Conservation (phyloP, 2,113 vertebrate genomes). For the Elachura formosa region DNA sequence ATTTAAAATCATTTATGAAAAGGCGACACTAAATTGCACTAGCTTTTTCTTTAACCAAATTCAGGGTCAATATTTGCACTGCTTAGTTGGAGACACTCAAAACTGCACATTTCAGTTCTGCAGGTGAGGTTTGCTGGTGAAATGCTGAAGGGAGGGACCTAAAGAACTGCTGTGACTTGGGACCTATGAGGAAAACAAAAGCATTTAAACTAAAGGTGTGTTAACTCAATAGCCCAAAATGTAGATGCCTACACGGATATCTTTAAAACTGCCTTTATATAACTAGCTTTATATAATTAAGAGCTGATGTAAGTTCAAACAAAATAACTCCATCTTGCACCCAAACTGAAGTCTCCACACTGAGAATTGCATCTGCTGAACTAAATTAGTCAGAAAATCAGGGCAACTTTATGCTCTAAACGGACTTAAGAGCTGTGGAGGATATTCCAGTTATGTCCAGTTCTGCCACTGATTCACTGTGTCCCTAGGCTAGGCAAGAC, state of each 20-base stretch:
- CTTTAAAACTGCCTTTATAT: slow-evolving; percentile 42
- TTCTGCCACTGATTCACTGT: slow-evolving; percentile 55
- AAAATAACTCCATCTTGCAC: slow-evolving; percentile 46
- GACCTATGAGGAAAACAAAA: neutral
- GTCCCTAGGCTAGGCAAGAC: slow-evolving; percentile 63
- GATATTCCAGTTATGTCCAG: slow-evolving; percentile 39
- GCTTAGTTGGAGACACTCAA: neutral
- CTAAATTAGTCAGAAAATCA: slow-evolving; percentile 52
- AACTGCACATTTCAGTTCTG: neutral
- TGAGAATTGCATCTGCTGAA: slow-evolving; percentile 41
- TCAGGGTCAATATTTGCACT: neutral
- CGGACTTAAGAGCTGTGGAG: neutral
- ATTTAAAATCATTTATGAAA: neutral
- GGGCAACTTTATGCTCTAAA: slow-evolving; percentile 25
- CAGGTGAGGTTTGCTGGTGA: neutral
- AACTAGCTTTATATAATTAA: slow-evolving; percentile 57
- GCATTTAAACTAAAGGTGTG: slow-evolving; percentile 16
- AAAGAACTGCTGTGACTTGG: neutral
- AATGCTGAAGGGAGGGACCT: neutral
- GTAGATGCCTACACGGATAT: slow-evolving; percentile 6
- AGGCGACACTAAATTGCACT: neutral
- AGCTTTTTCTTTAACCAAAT: neutral
- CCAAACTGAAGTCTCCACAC: slow-evolving; percentile 36
- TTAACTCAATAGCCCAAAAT: neutral
- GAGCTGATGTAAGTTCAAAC: slow-evolving; percentile 45